These are phyloP conservation scores for Brachypodius melanocephalos DNA, from an alignment of 2,113 vertebrate genomes.

Conservation along the genomic window DNA sequence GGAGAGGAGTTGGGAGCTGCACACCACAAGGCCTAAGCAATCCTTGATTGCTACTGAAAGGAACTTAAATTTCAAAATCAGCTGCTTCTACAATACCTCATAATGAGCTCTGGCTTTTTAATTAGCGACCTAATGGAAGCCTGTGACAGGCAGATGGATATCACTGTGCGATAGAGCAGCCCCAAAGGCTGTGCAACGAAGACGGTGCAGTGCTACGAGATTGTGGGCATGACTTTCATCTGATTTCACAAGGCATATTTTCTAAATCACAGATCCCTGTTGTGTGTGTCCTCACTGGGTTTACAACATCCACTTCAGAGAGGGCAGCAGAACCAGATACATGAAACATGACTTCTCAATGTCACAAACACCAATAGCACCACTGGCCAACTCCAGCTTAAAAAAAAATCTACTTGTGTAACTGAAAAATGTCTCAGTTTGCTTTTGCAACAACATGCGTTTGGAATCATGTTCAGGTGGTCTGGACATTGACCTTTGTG, in stretches of 20 bases:
- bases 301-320: neutral
- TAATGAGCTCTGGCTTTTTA: neutral
- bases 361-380: neutral
- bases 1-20: neutral
- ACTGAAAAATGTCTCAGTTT: neutral
- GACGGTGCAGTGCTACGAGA: neutral
- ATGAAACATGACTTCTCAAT: neutral
- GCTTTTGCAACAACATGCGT: neutral
- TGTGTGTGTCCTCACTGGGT: neutral
- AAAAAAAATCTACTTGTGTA: neutral
- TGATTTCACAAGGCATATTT: neutral
- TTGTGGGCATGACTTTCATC: neutral
- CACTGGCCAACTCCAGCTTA: neutral
- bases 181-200: neutral
- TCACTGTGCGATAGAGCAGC: rapidly evolving
- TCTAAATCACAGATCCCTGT: neutral
- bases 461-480: neutral
- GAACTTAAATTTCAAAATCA: neutral
- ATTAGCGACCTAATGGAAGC: neutral
- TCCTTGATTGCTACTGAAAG: neutral
- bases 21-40: neutral
- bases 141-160: neutral
- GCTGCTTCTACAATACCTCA: neutral
- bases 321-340: neutral
- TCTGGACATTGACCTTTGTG: neutral